Percentiles rank a stretch among this genome's conserved stretches.
Conservation (phyloP, 1,140 invertebrate species). For the Euborellia annulipes region DNA sequence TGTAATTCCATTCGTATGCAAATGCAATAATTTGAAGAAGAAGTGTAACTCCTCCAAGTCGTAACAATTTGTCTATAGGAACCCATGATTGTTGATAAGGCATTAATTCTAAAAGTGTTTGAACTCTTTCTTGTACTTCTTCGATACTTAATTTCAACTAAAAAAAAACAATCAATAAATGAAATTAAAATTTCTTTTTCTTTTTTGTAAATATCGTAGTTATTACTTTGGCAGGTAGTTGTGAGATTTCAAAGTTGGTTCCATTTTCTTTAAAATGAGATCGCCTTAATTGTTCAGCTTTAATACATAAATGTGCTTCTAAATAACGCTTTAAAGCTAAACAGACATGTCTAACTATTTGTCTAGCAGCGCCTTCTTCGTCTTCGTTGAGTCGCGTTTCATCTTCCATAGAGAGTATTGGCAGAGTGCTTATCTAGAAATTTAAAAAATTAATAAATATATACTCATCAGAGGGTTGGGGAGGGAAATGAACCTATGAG, state of each 20-base stretch:
- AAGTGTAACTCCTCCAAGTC: slow-evolving; percentile 67
- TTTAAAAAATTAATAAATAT: too few species aligned
- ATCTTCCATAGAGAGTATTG: slow-evolving; percentile 53
- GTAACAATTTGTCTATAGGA: slow-evolving; percentile 71
- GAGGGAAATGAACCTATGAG: too few species aligned
- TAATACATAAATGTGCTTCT: slow-evolving; percentile 75
- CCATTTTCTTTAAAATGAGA: slow-evolving; percentile 31
- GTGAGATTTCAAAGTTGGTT: slow-evolving; percentile 9
- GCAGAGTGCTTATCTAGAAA: slow-evolving; percentile 61
- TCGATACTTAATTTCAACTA: slow-evolving; percentile 44
- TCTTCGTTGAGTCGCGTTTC: slow-evolving; percentile 63
- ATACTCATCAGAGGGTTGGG: too few species aligned
- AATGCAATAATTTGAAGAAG: slow-evolving; percentile 76
- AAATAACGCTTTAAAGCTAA: slow-evolving; percentile 81
- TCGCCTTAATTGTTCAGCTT: slow-evolving; percentile 63
- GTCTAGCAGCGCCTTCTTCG: slow-evolving; percentile 80
- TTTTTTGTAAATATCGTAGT: not conserved
- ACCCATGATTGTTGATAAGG: slow-evolving; percentile 63
- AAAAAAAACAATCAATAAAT: not conserved
- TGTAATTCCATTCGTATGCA: slow-evolving; percentile 83
- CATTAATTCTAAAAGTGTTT: slow-evolving; percentile 59
- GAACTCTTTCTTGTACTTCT: slow-evolving; percentile 69
- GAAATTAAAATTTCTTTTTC: slow-evolving; percentile 3
- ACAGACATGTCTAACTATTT: slow-evolving; percentile 84
- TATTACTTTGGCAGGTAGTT: slow-evolving; percentile 45